Evolutionary conservation across 2,888 invertebrate species (phyloP), one percentile per base, ranked within the genome.

Genomic region (Plagiodera versicolora): DNA sequence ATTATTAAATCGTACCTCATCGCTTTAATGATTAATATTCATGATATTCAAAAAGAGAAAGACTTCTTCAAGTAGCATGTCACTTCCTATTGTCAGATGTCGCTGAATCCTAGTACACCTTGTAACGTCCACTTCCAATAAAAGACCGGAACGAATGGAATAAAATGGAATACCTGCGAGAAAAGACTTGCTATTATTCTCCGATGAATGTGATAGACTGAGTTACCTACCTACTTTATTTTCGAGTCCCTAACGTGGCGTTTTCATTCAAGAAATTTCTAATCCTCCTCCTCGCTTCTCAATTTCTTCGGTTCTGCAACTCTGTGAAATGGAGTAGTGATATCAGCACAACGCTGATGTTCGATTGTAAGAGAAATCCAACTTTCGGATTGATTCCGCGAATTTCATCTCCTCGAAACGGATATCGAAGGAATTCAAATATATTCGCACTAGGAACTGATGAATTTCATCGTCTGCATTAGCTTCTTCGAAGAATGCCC

Each of bases 181-280:
- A 39, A n/a, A 14, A 39, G n/a, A 39, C n/a, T 39, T 14, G 2
- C 14, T 14, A 39, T 6, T 4, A 3, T 39, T 14, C 11, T 8
- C 8, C n/a, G n/a, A n/a, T n/a, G 14, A n/a, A 39, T 14, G 8
- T n/a, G 39, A 14, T 2, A 39, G 4, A 14, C 14, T 14, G 14
- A 59, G 49, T 49, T 59, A n/a, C n/a, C n/a, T n/a, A n/a, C n/a
- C n/a, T n/a, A 59, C 48, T 59, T 59, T 54, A 59, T 59, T 59
- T 59, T 45, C 54, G 54, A 54, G 32, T 59, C 54, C n/a, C 32
- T 24, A 59, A 54, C 59, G 54, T 54, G 50, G 30, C 59, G 59
- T 55, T 45, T 49, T 45, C 20, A 59, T 59, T 55, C 55, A 49
- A n/a, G 54, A 54, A 54, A 54, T 54, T 5, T 5, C 54, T 59